Conservation (phyloP, 2,797 vertebrate genomes). For the Tokudaia muenninki region DNA sequence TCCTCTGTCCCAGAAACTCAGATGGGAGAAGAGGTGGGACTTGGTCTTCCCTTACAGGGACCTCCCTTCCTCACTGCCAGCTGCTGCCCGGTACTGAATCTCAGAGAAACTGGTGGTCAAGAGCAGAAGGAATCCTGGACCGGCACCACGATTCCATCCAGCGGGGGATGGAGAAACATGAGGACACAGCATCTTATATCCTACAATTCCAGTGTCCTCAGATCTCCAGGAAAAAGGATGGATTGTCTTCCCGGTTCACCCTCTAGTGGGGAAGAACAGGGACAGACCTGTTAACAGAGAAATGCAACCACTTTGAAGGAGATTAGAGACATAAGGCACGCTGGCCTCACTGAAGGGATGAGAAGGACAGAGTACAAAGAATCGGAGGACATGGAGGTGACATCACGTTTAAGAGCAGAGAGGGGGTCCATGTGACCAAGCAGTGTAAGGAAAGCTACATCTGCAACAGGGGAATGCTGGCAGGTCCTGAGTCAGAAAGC, state of each 20-base stretch:
- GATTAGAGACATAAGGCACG: neutral
- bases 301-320: neutral
- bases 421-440: accelerated
- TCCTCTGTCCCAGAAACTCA: slow-evolving; percentile 21
- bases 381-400: neutral
- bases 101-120: neutral
- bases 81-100: slow-evolving; percentile 19
- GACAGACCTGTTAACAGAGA: neutral
- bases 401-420: accelerated
- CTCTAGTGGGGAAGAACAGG: neutral
- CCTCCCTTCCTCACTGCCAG: slow-evolving; percentile 4
- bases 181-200: neutral
- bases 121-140: neutral
- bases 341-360: neutral
- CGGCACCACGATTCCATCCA: neutral
- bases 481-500: neutral
- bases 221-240: neutral
- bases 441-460: neutral
- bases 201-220: accelerated
- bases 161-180: accelerated
- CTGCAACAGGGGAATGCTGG: accelerated
- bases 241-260: neutral
- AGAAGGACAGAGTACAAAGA: neutral
- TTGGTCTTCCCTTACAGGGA: neutral
- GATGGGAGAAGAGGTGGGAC: slow-evolving; percentile 55